phyloP scores from a whole-genome alignment of 2,797 vertebrate species.

The Poeciliopsis presidionis region DNA sequence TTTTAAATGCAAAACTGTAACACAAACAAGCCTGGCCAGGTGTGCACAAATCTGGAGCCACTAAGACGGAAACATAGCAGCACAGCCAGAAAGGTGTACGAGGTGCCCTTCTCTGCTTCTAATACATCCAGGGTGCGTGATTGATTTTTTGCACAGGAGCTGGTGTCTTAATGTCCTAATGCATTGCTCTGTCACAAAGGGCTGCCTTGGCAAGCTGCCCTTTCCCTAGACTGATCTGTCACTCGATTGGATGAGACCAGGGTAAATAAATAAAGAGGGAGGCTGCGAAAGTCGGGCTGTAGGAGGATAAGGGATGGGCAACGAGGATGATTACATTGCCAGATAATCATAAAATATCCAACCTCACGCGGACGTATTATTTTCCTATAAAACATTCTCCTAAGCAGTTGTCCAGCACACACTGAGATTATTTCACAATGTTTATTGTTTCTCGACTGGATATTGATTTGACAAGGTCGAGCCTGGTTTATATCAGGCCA shows the following conservation, averaged over 20 bases:
- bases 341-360: conserved; percentile 46
- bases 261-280: conserved; percentile 82
- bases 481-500: conserved; percentile 48
- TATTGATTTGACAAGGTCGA: conserved; percentile 70
- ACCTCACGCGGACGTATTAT: conserved; percentile 8
- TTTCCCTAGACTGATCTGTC: conserved; percentile 79
- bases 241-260: conserved; percentile 79
- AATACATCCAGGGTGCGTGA: conserved; percentile 75
- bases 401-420: conserved; percentile 31
- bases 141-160: conserved; percentile 79
- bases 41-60: conserved; percentile 42
- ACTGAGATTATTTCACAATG: conserved; percentile 33
- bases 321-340: conserved; percentile 64
- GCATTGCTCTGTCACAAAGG: conserved; percentile 83
- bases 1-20: conserved; percentile 49
- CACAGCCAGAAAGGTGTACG: conserved; percentile 46
- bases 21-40: conserved; percentile 58
- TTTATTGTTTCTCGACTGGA: conserved; percentile 58
- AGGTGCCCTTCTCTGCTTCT: conserved; percentile 76
- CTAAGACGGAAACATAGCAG: conserved; percentile 29
- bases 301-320: conserved; percentile 59
- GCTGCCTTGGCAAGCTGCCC: conserved; percentile 81
- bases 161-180: conserved; percentile 84
- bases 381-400: conserved; percentile 24
- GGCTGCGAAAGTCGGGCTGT: conserved; percentile 42